Evolutionary conservation across 2,888 invertebrate species (phyloP).

Genomic region (Sarcophaga subvicina): DNA sequence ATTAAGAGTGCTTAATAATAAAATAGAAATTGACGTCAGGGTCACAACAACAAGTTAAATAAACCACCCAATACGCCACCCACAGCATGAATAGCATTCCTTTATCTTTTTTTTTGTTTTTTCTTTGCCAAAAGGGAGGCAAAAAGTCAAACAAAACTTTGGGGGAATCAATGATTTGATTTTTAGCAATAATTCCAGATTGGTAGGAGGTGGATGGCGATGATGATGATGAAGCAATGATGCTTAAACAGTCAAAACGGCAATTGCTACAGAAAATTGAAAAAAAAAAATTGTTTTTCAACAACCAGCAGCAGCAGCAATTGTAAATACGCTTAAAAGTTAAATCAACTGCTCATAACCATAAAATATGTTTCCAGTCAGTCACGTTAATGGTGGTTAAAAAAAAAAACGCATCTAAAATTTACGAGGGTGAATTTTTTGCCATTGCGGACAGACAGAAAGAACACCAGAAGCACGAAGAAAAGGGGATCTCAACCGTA

Average conservation of each 20-base stretch:
- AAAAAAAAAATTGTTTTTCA: background rate
- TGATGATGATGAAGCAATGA: slow-evolving; percentile 51
- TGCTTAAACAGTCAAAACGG: slow-evolving; percentile 63
- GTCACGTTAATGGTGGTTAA: slow-evolving; percentile 56
- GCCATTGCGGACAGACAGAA: slow-evolving; percentile 49
- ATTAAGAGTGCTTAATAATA: slow-evolving; percentile 69
- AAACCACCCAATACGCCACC: slow-evolving; percentile 69
- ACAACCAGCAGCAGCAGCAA: background rate
- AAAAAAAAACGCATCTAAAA: slow-evolving; percentile 9
- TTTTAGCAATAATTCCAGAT: slow-evolving; percentile 44
- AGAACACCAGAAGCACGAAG: slow-evolving; percentile 13
- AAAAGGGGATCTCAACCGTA: slow-evolving; percentile 36
- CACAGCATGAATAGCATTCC: slow-evolving; percentile 52
- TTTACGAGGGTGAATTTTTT: slow-evolving; percentile 64
- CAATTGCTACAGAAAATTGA: slow-evolving; percentile 57
- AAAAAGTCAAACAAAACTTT: slow-evolving; percentile 21
- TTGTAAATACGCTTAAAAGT: slow-evolving; percentile 49
- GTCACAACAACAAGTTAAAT: slow-evolving; percentile 56
- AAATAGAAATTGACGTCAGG: slow-evolving; percentile 45
- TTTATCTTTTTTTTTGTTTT: no score
- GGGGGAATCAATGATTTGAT: slow-evolving; percentile 58
- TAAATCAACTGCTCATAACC: slow-evolving; percentile 71
- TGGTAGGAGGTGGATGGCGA: slow-evolving; percentile 14
- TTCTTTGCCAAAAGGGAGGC: slow-evolving; percentile 23
- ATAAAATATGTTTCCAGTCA: slow-evolving; percentile 76